A percentile compares a stretch with the other conserved stretches of the same genome.
phyloP scores from a whole-genome alignment of 2,113 vertebrate species.

The Aphyosemion australe region DNA sequence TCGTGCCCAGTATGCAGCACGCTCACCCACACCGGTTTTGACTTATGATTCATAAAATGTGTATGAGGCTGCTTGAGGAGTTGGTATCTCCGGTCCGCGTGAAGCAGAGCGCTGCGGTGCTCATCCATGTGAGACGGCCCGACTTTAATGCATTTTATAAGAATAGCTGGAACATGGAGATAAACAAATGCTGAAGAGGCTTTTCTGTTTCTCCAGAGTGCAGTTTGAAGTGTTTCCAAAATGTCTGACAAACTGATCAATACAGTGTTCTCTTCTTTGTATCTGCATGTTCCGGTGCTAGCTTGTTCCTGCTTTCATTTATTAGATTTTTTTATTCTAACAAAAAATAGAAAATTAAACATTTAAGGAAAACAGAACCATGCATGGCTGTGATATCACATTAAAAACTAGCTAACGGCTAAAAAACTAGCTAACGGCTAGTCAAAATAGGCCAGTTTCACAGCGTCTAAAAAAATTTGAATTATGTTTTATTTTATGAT shows the following conservation, averaged over 20 bases:
- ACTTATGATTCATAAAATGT: conserved; percentile 44
- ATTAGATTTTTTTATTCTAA: neutral
- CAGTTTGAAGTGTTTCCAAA: conserved; percentile 5
- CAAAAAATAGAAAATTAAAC: too few relatives aligned
- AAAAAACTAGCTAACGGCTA: too few relatives aligned
- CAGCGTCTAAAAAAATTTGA: too few relatives aligned
- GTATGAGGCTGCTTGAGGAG: conserved; percentile 14
- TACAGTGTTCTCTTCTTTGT: neutral
- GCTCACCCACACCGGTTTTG: conserved; percentile 29
- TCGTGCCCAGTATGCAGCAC: conserved; percentile 15
- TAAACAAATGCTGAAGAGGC: conserved; percentile 43
- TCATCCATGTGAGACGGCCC: conserved; percentile 44
- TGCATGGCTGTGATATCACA: too few relatives aligned
- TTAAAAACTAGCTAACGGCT: too few relatives aligned
- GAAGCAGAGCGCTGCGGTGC: conserved; percentile 25
- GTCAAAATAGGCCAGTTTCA: too few relatives aligned
- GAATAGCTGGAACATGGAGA: conserved; percentile 27
- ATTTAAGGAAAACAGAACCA: too few relatives aligned
- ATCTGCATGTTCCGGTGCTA: neutral
- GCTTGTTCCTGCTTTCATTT: conserved; percentile 5
- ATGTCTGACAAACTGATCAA: neutral
- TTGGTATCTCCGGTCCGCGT: conserved; percentile 19
- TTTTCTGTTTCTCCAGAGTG: conserved; percentile 17
- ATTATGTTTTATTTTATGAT: too few relatives aligned
- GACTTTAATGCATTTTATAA: conserved; percentile 35